These are phyloP conservation scores for Orchesellides sinensis DNA, from an alignment of 2,888 invertebrate genomes.

Conservation along the genomic window DNA sequence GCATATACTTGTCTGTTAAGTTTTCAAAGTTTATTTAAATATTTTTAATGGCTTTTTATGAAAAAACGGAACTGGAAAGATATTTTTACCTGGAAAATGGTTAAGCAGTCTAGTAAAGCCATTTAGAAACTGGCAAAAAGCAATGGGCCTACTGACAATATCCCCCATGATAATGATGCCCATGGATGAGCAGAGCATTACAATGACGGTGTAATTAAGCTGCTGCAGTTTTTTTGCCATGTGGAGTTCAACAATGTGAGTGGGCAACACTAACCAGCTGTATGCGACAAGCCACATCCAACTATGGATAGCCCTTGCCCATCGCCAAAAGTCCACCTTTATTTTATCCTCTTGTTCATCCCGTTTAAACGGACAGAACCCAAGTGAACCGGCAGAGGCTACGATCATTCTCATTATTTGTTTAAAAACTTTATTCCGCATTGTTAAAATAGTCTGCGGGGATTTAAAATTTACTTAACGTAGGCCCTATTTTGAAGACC, in stretches of 20 bases:
- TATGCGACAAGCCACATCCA: conserved; percentile 32
- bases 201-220: conserved; percentile 28
- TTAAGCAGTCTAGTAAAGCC: background rate
- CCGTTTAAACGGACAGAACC: conserved; percentile 21
- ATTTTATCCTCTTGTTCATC: background rate
- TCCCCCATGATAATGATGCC: conserved; percentile 12
- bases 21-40: background rate
- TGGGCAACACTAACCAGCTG: conserved; percentile 17
- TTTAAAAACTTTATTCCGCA: background rate
- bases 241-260: conserved; percentile 21
- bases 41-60: background rate
- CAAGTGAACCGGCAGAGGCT: background rate
- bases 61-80: background rate
- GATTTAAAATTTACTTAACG: no score
- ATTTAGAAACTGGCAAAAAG: conserved; percentile 15
- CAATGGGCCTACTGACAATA: background rate
- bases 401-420: background rate
- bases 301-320: conserved; percentile 18
- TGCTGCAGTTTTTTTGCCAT: background rate
- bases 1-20: conserved; percentile 17
- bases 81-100: conserved; percentile 40
- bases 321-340: background rate
- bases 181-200: conserved; percentile 1
- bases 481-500: no score
- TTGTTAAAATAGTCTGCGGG: no score